Base-by-base conservation (phyloP, 2,888 invertebrate genomes). In the Drosophila neutralis region DNA sequence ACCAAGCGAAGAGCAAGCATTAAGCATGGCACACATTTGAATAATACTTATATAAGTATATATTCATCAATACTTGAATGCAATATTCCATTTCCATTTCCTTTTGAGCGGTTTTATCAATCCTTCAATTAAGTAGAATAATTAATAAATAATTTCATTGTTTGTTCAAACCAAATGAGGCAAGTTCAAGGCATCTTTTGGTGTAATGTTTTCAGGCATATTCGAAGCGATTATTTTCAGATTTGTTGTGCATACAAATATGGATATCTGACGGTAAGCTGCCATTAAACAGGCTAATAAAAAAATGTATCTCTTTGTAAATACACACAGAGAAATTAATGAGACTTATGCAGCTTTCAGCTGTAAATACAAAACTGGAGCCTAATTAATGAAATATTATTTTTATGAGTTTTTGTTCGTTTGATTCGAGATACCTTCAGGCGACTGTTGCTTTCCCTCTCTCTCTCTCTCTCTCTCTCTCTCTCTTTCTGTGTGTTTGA, bases 371-470 rank as follows among this genome's bases (percentile, higher is more conserved):
- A 29, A 18, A 11, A 3, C 11, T 29, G 29, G n/a, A 1, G 18
- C 18, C 35, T 33, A 69, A 42, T 53, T 58, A 58, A 54, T 38
- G 62, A 33, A 69, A 53, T 69, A 53, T 58, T 40, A 33, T 29
- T 48, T 2, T 4, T 15, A 33, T 13, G 35, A 40, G 45, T 13
- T 33, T 42, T 56, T 24, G 18, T 35, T 58, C 13, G 35, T 21
- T 29, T 29, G 42, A 57, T 53, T 18, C 21, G 27, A 36, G 15
- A 24, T 4, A 7, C 38, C 24, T 27, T 59, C 42, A 42, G 29
- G 49, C 18, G 18, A 49, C 27, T 49, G 49, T 11, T 18, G 49
- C 49, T 18, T 18, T 31, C 21, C 36, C 36, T 48, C 24, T 38
- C 18, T 6, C 8, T 21, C 11, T 24, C 4, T 33, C 15, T 65